Evolutionary conservation across 2,888 invertebrate species (phyloP), one percentile per base, ranked within the genome.

Genomic region (Yponomeuta evonymella): DNA sequence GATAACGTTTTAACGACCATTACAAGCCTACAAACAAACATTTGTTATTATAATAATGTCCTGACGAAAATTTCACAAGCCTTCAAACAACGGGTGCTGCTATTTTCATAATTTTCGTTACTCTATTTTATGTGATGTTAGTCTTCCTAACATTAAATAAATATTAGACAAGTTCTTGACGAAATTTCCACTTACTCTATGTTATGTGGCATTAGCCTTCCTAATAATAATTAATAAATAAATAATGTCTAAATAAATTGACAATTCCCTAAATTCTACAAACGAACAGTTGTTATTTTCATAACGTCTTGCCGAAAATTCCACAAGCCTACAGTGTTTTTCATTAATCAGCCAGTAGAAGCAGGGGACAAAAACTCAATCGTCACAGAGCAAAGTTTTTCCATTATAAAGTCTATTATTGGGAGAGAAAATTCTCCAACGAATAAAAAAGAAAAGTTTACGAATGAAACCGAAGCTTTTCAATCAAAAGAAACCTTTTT

Each of bases 321-420:
- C 51, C 15, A 15, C 15, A 58, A 43, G 43, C 43, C 9, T 8
- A 70, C 67, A 71, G 71, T 69, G 70, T 72, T 73, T 69, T 72
- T 72, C 70, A 71, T 72, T 73, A 74, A 74, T 74, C 68, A 73
- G 67, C 62, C 68, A 48, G 48, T 15, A 58, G 51, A 58, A 58
- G 15, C 15, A 15, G 51, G 51, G 15, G 15, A 58, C 12, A 67
- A 67, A 67, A 70, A 48, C 69, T 58, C 69, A 63, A 70, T 70
- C 43, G 72, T 63, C 71, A 73, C 70, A 72, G 67, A 68, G 70
- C 67, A 73, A 73, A 73, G 70, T 73, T 73, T 73, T 73, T 73
- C 72, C 72, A 73, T 73, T 72, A 73, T 72, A 72, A 72, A 66
- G 65, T 68, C 71, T 70, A 72, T 71, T 73, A 69, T 64, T 23